A percentile compares a stretch with the other conserved stretches of the same genome.
Evolutionary conservation across 2,888 invertebrate species (phyloP).

Genomic region (Belgica antarctica): DNA sequence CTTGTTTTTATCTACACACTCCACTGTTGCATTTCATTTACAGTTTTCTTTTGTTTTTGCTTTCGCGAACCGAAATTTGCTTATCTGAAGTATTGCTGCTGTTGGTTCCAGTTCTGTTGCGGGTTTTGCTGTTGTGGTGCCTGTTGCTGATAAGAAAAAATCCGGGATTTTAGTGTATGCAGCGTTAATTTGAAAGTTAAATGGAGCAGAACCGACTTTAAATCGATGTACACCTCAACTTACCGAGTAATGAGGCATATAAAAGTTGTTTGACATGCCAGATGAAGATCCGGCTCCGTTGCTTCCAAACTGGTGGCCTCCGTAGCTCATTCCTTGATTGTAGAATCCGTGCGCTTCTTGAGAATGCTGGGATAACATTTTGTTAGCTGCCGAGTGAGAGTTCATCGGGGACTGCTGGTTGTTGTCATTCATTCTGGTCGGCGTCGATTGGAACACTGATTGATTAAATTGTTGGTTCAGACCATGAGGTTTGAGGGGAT

Average conservation of each 20-base stretch:
- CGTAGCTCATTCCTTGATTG: background rate
- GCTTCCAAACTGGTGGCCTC: background rate
- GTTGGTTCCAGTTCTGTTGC: slow-evolving; percentile 15
- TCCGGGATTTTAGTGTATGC: background rate
- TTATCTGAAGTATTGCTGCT: slow-evolving; percentile 26
- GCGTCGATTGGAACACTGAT: slow-evolving; percentile 4
- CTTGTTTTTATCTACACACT: slow-evolving; percentile 3
- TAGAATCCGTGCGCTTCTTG: background rate
- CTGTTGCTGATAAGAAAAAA: background rate
- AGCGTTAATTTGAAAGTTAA: background rate
- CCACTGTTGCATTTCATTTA: background rate
- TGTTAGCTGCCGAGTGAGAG: background rate
- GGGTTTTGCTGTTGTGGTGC: slow-evolving; percentile 22
- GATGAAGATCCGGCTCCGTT: slow-evolving; percentile 14
- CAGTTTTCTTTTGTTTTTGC: no score
- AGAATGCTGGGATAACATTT: background rate
- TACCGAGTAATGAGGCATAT: slow-evolving; percentile 16
- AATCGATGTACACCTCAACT: background rate
- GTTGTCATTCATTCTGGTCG: background rate
- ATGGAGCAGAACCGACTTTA: background rate
- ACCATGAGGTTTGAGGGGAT: slow-evolving; percentile 1
- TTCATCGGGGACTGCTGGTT: background rate
- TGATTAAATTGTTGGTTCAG: background rate
- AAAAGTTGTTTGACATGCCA: background rate
- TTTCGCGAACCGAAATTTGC: no score